Evolutionary conservation across 1,140 invertebrate genomes (phyloP), one percentile per base, ranked within the genome.

Genomic region (Nomia melanderi): DNA sequence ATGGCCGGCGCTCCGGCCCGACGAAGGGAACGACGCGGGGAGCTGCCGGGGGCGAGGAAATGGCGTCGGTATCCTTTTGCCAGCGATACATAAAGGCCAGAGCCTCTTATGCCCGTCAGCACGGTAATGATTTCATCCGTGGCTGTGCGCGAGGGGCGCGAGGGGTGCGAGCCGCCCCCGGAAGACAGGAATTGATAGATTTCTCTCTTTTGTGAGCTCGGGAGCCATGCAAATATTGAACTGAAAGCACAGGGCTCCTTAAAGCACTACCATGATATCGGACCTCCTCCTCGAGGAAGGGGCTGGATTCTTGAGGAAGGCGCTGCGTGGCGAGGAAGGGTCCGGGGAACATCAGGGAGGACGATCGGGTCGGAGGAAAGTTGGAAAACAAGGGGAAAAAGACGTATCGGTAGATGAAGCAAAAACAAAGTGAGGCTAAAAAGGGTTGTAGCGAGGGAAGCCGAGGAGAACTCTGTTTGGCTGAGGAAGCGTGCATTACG

Each of bases 181-280:
- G 87, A 88, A 89, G 88, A 91, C 89, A 89, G 88, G 85, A 92
- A 91, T 90, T 91, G 89, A 92, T 91, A 87, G 89, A 89, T 88
- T 89, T 88, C 86, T 81, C 85, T 88, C 86, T 89, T 87, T 88
- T 87, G 82, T 86, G 84, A 84, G 78, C 65, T 78, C 80, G 57
- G 70, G 76, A 82, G 81, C 79, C 77, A 80, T 85, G 82, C 81
- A 88, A 88, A 88, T 87, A 88, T 87, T 85, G 87, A 86, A 79
- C 84, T 77, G 79, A 83, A 88, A 87, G 81, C 79, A 81, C 87
- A 71, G 76, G 76, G 84, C 86, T 84, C 70, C 83, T 84, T 84
- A 79, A 87, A 86, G 85, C 83, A 81, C 76, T 86, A 60, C 56
- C 62, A 41, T 57, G 77, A 77, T 73, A 80, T 79, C 81, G 62